These are phyloP conservation scores for Syritta pipiens DNA, from an alignment of 2,888 invertebrate genomes.

Conservation along the genomic window DNA sequence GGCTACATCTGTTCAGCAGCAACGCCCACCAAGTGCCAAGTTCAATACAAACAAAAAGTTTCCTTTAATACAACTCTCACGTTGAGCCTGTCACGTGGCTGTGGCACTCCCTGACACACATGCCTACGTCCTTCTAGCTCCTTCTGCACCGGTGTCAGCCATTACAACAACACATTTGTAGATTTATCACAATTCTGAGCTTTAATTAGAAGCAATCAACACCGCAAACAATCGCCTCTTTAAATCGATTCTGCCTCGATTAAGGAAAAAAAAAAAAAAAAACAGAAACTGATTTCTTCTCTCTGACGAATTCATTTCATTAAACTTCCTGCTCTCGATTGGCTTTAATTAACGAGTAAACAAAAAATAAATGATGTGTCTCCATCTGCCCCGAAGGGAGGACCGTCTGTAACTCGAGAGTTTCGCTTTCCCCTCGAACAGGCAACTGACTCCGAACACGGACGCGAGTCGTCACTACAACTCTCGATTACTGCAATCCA, in stretches of 20 bases:
- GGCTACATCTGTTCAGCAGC: too few species aligned
- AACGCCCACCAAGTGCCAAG: too few species aligned
- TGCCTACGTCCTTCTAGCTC: too few species aligned
- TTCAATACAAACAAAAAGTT: too few species aligned
- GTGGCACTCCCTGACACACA: too few species aligned
- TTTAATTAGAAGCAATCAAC: slow-evolving; percentile 11
- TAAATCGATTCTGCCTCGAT: too few species aligned
- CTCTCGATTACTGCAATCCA: slow-evolving; percentile 15
- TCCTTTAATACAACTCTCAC: too few species aligned
- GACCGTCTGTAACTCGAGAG: neutral
- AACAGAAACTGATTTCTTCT: slow-evolving; percentile 3
- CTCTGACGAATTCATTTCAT: neutral
- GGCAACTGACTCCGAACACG: neutral
- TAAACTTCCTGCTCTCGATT: slow-evolving; percentile 1
- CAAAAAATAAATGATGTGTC: slow-evolving; percentile 20
- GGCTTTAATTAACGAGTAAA: slow-evolving; percentile 17
- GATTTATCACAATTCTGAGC: neutral
- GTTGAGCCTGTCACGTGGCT: too few species aligned
- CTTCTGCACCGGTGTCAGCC: too few species aligned
- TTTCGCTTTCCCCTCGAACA: neutral
- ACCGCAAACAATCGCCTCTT: neutral
- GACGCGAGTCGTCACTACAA: neutral
- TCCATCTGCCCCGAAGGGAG: neutral
- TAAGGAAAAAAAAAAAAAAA: too few species aligned
- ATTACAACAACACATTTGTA: too few species aligned